Percentiles rank a stretch among this genome's conserved stretches.
Conservation (phyloP, 2,888 invertebrate genomes). For the Mimachlamys varia region DNA sequence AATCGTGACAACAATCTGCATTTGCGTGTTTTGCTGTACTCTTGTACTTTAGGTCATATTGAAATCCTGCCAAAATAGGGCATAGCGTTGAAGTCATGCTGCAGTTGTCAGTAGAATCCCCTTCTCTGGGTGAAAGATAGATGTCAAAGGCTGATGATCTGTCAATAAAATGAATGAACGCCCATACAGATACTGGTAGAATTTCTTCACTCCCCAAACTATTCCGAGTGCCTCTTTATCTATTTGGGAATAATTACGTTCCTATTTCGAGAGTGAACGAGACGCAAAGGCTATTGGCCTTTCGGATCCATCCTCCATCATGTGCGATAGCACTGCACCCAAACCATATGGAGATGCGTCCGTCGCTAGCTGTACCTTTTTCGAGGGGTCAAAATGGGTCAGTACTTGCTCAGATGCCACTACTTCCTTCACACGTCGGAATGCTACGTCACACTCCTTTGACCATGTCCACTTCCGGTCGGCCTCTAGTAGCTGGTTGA, state of each 20-base stretch:
- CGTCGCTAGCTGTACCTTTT: slow-evolving; percentile 61
- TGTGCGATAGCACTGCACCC: slow-evolving; percentile 69
- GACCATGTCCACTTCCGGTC: not conserved
- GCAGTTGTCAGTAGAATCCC: slow-evolving; percentile 62
- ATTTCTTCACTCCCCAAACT: slow-evolving; percentile 79
- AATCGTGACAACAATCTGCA: slow-evolving; percentile 53
- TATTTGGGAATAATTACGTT: slow-evolving; percentile 78
- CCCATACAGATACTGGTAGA: slow-evolving; percentile 79
- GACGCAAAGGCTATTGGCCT: too few species aligned
- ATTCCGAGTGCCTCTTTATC: slow-evolving; percentile 80
- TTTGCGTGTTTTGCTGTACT: slow-evolving; percentile 46
- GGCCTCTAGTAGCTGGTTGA: not conserved
- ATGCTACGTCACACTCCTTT: not conserved
- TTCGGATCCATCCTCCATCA: too few species aligned
- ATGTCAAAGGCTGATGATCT: slow-evolving; percentile 57
- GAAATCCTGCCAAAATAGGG: slow-evolving; percentile 25
- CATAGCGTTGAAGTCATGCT: slow-evolving; percentile 42
- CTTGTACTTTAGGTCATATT: slow-evolving; percentile 49
- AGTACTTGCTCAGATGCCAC: not conserved
- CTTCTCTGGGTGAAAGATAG: slow-evolving; percentile 56
- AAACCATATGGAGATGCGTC: too few species aligned
- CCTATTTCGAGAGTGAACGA: slow-evolving; percentile 78
- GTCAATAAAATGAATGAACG: slow-evolving; percentile 74
- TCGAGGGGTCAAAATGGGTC: slow-evolving; percentile 67
- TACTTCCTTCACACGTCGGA: not conserved